phyloP scores from a whole-genome alignment of 2,888 invertebrate species.

The Notodonta ziczac region DNA sequence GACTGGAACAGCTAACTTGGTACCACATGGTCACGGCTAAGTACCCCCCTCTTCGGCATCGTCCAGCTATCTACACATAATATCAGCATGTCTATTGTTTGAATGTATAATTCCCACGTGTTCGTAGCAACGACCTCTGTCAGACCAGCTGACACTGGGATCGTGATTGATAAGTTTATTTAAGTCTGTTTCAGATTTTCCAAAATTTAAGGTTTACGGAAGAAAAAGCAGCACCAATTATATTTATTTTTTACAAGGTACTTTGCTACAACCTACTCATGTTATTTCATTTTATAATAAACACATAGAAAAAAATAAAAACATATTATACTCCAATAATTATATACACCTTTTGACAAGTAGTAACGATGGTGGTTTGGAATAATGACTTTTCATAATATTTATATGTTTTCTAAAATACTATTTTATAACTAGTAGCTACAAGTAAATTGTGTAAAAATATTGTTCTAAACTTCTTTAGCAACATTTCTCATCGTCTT shows the following conservation, averaged over 20 bases:
- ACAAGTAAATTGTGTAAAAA: background rate
- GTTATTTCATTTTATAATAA: too few relatives aligned
- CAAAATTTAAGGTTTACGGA: conserved; percentile 27
- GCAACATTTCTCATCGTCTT: conserved; percentile 1
- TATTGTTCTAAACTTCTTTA: background rate
- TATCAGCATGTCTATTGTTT: conserved; percentile 55
- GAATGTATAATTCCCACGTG: conserved; percentile 65
- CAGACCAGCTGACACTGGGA: conserved; percentile 35
- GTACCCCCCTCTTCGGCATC: background rate
- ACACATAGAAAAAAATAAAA: too few relatives aligned
- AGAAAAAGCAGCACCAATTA: conserved; percentile 10
- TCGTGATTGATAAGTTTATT: conserved; percentile 38
- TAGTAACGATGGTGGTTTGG: too few relatives aligned
- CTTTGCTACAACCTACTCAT: too few relatives aligned
- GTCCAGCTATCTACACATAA: conserved; percentile 33
- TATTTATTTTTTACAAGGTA: too few relatives aligned
- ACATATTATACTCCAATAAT: too few relatives aligned
- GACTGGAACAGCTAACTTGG: background rate
- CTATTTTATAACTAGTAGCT: too few relatives aligned
- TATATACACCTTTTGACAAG: too few relatives aligned
- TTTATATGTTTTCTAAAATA: too few relatives aligned
- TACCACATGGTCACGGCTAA: background rate
- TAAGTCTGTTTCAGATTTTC: background rate
- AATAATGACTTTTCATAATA: too few relatives aligned
- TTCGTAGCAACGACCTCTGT: conserved; percentile 63